phyloP scores from a whole-genome alignment of 1,140 invertebrate genomes.

The Amyelois transitella region DNA sequence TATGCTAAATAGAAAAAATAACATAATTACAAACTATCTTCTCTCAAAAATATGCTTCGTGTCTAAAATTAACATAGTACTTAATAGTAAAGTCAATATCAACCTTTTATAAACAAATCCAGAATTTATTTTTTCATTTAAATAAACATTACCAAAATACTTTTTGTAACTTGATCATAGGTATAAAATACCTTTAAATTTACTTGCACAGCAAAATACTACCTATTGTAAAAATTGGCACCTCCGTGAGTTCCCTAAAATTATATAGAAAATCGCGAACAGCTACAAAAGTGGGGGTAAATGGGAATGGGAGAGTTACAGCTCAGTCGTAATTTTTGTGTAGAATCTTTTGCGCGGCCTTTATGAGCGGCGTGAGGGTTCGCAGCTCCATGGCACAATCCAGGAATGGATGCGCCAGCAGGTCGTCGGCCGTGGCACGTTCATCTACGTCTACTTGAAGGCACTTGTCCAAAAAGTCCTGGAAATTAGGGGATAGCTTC shows the following conservation, averaged over 20 bases:
- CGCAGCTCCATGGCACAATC: conserved; percentile 88
- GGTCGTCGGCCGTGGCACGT: conserved; percentile 87
- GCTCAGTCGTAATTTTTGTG: conserved; percentile 76
- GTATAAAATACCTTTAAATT: not conserved
- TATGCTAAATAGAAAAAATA: conserved; percentile 10
- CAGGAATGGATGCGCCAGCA: conserved; percentile 93
- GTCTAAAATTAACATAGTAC: not conserved
- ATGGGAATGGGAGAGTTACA: conserved; percentile 28
- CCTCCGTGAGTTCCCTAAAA: conserved; percentile 17
- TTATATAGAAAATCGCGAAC: conserved; percentile 29
- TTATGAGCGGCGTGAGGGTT: conserved; percentile 91
- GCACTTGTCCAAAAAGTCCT: conserved; percentile 92
- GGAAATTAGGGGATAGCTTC: conserved; percentile 83
- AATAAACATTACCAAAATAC: not conserved
- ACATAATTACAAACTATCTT: not conserved
- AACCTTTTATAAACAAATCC: not conserved
- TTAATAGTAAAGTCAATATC: not conserved
- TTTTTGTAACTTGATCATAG: not conserved
- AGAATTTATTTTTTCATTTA: not conserved
- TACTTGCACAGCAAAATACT: not conserved
- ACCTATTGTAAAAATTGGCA: conserved; percentile 30
- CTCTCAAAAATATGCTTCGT: not conserved
- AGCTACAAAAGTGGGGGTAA: conserved; percentile 27
- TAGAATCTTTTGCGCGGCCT: conserved; percentile 88
- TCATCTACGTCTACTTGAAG: conserved; percentile 94